A percentile compares a stretch with the other conserved stretches of the same genome.
Conservation (phyloP, 2,797 vertebrate genomes). For the Periophthalmus magnuspinnatus region DNA sequence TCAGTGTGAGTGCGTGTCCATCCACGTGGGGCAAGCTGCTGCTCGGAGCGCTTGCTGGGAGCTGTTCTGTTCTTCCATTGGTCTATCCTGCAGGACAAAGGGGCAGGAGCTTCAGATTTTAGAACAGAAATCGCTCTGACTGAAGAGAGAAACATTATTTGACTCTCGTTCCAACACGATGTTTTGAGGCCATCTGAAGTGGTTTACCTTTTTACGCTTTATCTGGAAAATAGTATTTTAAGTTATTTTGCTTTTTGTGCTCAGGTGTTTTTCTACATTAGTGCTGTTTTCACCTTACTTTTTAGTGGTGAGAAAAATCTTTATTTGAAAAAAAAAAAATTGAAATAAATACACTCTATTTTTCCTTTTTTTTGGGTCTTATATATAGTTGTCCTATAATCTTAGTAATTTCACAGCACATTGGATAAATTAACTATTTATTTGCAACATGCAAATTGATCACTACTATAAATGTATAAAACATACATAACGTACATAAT, state of each 20-base stretch:
- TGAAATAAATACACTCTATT: too few species aligned
- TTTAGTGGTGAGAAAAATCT: slow-evolving; percentile 4
- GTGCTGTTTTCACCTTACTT: neutral
- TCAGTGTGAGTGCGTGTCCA: too few species aligned
- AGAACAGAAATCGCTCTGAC: slow-evolving; percentile 2
- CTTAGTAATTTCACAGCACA: too few species aligned
- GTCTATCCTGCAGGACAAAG: neutral
- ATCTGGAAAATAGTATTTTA: neutral
- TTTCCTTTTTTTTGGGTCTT: too few species aligned
- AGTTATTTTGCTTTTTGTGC: neutral
- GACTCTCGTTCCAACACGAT: neutral
- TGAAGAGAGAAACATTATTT: neutral
- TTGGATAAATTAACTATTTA: too few species aligned
- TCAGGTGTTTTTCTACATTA: neutral
- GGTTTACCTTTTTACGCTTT: neutral
- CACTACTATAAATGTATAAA: too few species aligned
- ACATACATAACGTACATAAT: too few species aligned
- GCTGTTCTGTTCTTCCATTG: slow-evolving; percentile 1
- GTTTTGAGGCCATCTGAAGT: neutral
- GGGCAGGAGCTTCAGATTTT: neutral
- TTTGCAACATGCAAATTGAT: too few species aligned
- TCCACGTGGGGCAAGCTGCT: too few species aligned
- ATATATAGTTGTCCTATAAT: too few species aligned
- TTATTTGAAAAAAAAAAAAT: neutral
- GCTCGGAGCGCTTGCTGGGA: too few species aligned